Conservation (phyloP, 2,888 invertebrate genomes). For the Didymodactylos carnosus region DNA sequence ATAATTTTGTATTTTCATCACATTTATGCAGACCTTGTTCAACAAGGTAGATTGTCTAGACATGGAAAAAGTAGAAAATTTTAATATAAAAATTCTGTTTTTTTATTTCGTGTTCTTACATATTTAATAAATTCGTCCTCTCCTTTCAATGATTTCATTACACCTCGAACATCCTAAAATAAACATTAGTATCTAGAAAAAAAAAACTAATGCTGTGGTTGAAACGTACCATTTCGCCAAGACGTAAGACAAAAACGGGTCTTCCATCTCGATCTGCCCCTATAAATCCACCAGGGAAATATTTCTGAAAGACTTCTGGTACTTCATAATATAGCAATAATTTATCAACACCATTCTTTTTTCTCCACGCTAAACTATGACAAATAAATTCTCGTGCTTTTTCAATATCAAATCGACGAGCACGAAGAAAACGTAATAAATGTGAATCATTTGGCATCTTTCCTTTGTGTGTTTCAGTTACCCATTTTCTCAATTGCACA, state of each 20-base stretch:
- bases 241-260: constrained; percentile 63
- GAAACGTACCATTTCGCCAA: constrained; percentile 85
- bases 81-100: background rate
- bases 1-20: constrained; percentile 60
- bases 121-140: constrained; percentile 70
- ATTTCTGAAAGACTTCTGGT: constrained; percentile 61
- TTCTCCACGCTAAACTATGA: constrained; percentile 72
- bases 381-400: constrained; percentile 72
- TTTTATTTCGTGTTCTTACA: constrained; percentile 39
- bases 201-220: too few species aligned
- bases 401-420: constrained; percentile 72
- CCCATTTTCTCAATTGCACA: constrained; percentile 62
- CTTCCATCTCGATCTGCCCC: constrained; percentile 63
- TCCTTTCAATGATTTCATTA: constrained; percentile 61
- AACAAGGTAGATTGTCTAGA: constrained; percentile 29
- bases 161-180: constrained; percentile 89
- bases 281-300: constrained; percentile 86
- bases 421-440: constrained; percentile 65
- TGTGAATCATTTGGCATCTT: constrained; percentile 75
- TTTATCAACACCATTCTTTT: constrained; percentile 69
- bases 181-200: too few species aligned
- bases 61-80: background rate
- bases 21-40: constrained; percentile 71
- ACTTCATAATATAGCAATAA: constrained; percentile 59
- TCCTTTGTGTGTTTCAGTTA: constrained; percentile 54